Conservation (phyloP, 2,113 vertebrate species). For the human (Homo sapiens) region DNA sequence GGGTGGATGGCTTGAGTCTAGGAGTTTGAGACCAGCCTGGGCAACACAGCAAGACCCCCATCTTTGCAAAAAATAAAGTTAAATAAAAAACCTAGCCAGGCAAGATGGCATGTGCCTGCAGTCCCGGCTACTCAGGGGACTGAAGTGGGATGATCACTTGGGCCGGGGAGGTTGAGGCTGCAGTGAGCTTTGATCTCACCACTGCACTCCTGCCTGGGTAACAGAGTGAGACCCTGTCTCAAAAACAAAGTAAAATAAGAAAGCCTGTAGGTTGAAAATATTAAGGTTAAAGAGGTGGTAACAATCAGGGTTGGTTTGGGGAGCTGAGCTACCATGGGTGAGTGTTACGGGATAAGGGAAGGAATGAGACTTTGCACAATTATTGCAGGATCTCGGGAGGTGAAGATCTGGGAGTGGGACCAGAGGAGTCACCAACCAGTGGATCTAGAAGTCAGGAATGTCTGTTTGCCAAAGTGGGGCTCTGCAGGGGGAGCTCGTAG, state of each 20-base stretch:
- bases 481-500: not conserved
- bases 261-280: not conserved
- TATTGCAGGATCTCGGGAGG: not conserved
- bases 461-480: not conserved
- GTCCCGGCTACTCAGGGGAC: not conserved
- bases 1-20: not conserved
- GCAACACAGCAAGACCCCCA: not conserved
- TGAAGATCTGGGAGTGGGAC: not conserved
- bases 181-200: not conserved
- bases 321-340: not conserved
- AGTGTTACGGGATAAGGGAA: not conserved
- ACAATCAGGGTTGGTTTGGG: not conserved
- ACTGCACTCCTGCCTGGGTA: not conserved
- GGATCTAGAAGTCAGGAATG: not conserved
- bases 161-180: not conserved
- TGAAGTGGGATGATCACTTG: not conserved
- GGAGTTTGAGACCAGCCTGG: not conserved
- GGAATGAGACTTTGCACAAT: not conserved
- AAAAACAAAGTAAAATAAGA: not conserved
- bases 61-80: not conserved
- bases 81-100: not conserved
- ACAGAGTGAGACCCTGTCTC: not conserved
- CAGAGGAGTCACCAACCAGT: not conserved
- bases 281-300: not conserved
- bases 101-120: not conserved